A percentile compares a stretch with the other conserved stretches of the same genome.
phyloP scores from a whole-genome alignment of 2,888 invertebrate genomes.

The Hypolimnas misippus region DNA sequence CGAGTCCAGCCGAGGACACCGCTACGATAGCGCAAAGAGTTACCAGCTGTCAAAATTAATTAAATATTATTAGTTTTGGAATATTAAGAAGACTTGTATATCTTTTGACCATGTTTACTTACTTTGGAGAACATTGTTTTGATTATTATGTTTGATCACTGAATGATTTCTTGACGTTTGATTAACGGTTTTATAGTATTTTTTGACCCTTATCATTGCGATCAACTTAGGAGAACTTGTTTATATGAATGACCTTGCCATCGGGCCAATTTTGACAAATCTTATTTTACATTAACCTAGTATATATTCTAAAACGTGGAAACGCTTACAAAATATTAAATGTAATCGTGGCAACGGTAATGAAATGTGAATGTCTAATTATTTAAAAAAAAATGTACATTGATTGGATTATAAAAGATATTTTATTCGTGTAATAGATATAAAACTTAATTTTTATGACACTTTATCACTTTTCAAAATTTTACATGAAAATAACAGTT shows the following conservation, averaged over 20 bases:
- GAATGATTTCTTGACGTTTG: conserved; percentile 44
- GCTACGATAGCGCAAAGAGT: conserved; percentile 51
- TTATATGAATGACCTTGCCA: conserved; percentile 37
- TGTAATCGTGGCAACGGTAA: too few relatives aligned
- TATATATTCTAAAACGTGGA: too few relatives aligned
- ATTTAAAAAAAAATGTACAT: too few relatives aligned
- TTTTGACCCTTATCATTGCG: conserved; percentile 20
- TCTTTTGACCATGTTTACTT: conserved; percentile 43
- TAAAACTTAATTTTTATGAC: too few relatives aligned
- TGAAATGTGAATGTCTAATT: too few relatives aligned
- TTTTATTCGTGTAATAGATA: too few relatives aligned
- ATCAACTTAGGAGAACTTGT: conserved; percentile 38
- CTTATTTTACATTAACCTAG: conserved; percentile 34
- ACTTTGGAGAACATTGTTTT: conserved; percentile 68
- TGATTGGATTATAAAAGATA: too few relatives aligned
- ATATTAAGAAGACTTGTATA: background rate
- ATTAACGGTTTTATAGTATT: conserved; percentile 20
- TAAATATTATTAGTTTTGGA: background rate
- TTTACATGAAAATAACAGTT: too few relatives aligned
- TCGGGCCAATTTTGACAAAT: conserved; percentile 37
- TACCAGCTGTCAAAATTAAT: conserved; percentile 17
- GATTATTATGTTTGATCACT: conserved; percentile 50
- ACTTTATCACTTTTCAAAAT: too few relatives aligned
- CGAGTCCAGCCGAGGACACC: conserved; percentile 50
- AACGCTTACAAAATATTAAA: too few relatives aligned